These are phyloP conservation scores for Pterocles gutturalis DNA, from an alignment of 2,113 vertebrate genomes.

Conservation along the genomic window DNA sequence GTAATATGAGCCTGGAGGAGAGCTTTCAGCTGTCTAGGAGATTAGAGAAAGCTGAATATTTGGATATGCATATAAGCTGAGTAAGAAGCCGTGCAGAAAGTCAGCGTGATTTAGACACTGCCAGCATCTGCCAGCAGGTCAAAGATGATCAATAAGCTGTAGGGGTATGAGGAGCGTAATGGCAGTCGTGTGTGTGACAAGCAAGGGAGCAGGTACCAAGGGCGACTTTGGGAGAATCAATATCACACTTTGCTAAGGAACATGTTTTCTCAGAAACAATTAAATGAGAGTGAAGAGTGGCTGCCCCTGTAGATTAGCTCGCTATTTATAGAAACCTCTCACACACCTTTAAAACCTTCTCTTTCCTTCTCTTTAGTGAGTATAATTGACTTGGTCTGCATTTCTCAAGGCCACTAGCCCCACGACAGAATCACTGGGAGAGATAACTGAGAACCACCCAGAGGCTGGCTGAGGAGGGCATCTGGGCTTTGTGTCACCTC, in stretches of 20 bases:
- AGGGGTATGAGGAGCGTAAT: background rate
- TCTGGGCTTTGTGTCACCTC: background rate
- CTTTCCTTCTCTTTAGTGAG: background rate
- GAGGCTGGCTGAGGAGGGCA: background rate
- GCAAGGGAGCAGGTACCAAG: background rate
- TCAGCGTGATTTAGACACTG: background rate
- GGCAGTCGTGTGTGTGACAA: background rate
- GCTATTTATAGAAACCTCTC: background rate
- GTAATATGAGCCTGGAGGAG: background rate
- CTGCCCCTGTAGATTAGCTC: background rate
- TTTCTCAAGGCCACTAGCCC: background rate
- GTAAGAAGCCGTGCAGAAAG: background rate
- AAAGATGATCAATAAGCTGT: background rate
- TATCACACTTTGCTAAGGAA: background rate
- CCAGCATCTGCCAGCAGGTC: background rate
- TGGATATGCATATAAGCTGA: background rate
- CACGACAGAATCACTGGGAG: background rate
- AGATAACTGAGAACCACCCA: background rate
- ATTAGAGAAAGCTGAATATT: background rate
- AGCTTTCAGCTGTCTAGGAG: background rate
- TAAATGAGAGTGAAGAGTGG: background rate
- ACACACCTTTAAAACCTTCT: background rate
- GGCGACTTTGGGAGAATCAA: accelerated
- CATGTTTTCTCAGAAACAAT: background rate
- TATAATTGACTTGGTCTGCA: background rate